Evolutionary conservation across 2,113 vertebrate genomes (phyloP), one percentile per base, ranked within the genome.

Genomic region (Nesoenas mayeri): DNA sequence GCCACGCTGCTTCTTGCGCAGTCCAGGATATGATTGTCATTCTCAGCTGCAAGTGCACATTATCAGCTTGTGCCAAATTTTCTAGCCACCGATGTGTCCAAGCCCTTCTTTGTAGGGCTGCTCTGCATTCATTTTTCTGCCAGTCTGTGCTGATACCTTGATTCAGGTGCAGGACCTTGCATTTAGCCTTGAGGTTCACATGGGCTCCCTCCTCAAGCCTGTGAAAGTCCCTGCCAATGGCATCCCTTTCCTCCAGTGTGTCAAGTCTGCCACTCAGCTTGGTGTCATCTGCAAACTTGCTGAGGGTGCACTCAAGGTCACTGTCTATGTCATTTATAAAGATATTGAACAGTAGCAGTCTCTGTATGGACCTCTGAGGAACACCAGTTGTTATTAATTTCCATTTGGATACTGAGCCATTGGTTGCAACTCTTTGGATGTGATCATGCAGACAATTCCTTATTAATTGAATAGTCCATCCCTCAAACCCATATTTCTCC

Each of bases 371-470:
- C 6, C n/a, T 19, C 26, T 70, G 50, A 69, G 28, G 44, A 82
- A 34, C 15, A 60, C 8, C 11, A 14, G 15, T 19, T 44, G 12
- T 32, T 16, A n/a, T 8, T 61, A 12, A 16, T 53, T 16, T 78
- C 29, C 31, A 32, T 42, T 36, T 82, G 54, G 31, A 64, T 5
- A 12, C 18, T 19, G 15, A 89, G 16, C 17, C 10, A 2, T 40
- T 79, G 40, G 60, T 24, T 64, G 8, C 34, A 69, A 50, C 16
- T 12, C 54, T 85, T 82, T 32, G 28, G 13, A n/a, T 56, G 28
- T 0, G 0, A 9, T 2, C 1, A 57, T 60, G 8, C 48, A 40
- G 24, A 34, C 6, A 22, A 44, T 78, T 82, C 20, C 31, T 82
- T 60, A 40, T 44, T 6, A 24, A 64, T 32, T 4, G 14, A 25